A percentile compares a stretch with the other conserved stretches of the same genome.
Evolutionary conservation across 2,113 vertebrate species (phyloP).

Genomic region (Brachyistius frenatus): DNA sequence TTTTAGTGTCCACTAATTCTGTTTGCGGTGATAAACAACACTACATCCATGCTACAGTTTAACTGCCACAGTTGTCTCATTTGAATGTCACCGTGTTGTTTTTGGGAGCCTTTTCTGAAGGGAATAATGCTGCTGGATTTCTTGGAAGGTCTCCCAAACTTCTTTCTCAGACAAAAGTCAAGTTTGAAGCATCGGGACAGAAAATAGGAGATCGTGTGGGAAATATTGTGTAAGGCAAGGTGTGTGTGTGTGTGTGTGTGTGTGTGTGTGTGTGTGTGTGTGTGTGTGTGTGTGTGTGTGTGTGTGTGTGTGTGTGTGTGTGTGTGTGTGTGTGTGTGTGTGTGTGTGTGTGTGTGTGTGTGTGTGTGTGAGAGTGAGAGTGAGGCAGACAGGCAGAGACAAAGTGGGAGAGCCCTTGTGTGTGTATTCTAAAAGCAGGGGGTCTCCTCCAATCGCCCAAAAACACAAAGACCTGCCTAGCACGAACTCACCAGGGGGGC

Average conservation of each 20-base stretch:
- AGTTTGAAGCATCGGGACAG: too few species aligned
- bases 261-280: conserved; percentile 33
- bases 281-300: conserved; percentile 17
- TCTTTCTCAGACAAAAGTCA: too few species aligned
- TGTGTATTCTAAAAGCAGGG: conserved; percentile 69
- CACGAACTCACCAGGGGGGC: conserved; percentile 73
- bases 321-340: conserved; percentile 49
- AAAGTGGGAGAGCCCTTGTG: conserved; percentile 28
- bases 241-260: background rate
- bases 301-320: conserved; percentile 7
- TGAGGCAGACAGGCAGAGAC: background rate
- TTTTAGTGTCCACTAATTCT: too few species aligned
- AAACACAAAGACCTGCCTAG: conserved; percentile 80
- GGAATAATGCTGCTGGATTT: too few species aligned
- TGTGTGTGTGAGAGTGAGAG: background rate
- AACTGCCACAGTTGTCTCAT: too few species aligned
- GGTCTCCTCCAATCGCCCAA: conserved; percentile 69
- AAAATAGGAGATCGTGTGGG: background rate
- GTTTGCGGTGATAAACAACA: too few species aligned
- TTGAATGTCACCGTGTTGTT: too few species aligned
- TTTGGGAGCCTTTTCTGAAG: too few species aligned
- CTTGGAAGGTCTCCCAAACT: too few species aligned
- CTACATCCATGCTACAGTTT: too few species aligned
- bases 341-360: background rate
- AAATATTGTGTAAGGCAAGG: background rate